phyloP scores from a whole-genome alignment of 2,797 vertebrate species.

The Stomatorhinus walkeri region DNA sequence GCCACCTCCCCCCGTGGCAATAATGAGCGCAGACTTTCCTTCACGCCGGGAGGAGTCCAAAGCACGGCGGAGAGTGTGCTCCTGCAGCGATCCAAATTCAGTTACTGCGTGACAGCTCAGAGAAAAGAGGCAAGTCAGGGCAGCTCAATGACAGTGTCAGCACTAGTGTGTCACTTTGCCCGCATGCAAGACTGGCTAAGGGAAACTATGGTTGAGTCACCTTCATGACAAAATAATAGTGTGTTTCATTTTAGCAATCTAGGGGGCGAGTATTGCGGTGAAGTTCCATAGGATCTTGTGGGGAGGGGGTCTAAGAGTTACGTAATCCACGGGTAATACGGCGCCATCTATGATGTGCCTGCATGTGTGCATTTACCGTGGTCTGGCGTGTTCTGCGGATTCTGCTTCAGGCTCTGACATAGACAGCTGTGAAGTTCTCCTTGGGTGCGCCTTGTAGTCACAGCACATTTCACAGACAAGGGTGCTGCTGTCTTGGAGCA shows the following conservation, averaged over 20 bases:
- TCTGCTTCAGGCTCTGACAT: neutral
- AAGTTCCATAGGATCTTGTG: neutral
- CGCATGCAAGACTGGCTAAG: neutral
- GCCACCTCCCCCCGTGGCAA: neutral
- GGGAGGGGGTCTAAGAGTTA: neutral
- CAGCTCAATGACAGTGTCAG: neutral
- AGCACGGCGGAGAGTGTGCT: neutral
- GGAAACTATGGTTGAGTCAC: neutral
- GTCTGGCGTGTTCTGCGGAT: neutral
- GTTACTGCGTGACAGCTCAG: neutral
- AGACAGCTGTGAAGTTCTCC: neutral
- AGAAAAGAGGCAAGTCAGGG: neutral
- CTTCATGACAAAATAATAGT: neutral
- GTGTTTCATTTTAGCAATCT: neutral
- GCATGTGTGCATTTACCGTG: neutral
- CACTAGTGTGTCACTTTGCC: neutral
- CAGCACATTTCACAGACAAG: neutral
- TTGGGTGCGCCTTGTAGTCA: neutral
- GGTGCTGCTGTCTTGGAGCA: neutral
- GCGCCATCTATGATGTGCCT: neutral
- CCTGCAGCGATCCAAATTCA: neutral
- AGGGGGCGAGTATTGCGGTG: neutral
- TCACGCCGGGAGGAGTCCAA: neutral
- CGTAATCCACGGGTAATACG: neutral
- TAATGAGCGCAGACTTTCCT: neutral